phyloP scores from a whole-genome alignment of 2,888 invertebrate species.

The Mechanitis mazaeus region DNA sequence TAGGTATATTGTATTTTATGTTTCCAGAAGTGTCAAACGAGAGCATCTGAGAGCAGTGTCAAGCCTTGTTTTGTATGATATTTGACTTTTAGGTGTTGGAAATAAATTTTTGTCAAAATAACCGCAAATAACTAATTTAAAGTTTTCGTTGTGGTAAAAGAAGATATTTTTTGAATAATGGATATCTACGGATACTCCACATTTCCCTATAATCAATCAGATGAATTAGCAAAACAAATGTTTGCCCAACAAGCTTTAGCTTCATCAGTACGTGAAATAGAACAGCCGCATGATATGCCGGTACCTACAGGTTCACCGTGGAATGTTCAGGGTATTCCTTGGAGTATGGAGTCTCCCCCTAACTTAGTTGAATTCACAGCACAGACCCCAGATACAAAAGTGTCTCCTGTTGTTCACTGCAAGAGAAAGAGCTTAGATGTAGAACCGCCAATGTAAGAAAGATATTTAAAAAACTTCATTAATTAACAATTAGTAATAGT shows the following conservation, averaged over 20 bases:
- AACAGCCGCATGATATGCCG: conserved; percentile 57
- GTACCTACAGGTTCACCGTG: conserved; percentile 66
- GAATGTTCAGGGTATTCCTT: conserved; percentile 73
- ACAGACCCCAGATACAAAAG: conserved; percentile 46
- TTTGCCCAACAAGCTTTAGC: conserved; percentile 57
- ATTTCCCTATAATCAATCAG: conserved; percentile 56
- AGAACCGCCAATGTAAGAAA: conserved; percentile 69
- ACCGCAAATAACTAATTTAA: too few relatives aligned
- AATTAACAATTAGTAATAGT: neutral
- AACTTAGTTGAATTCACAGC: conserved; percentile 69
- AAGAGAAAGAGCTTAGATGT: conserved; percentile 67
- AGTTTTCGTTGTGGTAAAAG: too few relatives aligned
- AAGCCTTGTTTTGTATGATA: conserved; percentile 2
- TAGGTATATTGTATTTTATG: neutral
- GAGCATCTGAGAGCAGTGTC: neutral
- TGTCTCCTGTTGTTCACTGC: conserved; percentile 50
- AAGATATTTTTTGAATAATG: conserved; percentile 38
- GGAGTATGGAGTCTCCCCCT: conserved; percentile 68
- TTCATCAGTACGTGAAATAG: conserved; percentile 39
- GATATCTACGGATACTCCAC: conserved; percentile 59
- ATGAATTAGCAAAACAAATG: conserved; percentile 62
- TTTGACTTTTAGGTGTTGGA: conserved; percentile 1
- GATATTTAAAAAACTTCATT: neutral
- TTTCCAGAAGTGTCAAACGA: conserved; percentile 20
- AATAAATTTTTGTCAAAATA: too few relatives aligned